These are phyloP conservation scores for Aradus depressus DNA, from an alignment of 2,888 invertebrate genomes.

Conservation along the genomic window DNA sequence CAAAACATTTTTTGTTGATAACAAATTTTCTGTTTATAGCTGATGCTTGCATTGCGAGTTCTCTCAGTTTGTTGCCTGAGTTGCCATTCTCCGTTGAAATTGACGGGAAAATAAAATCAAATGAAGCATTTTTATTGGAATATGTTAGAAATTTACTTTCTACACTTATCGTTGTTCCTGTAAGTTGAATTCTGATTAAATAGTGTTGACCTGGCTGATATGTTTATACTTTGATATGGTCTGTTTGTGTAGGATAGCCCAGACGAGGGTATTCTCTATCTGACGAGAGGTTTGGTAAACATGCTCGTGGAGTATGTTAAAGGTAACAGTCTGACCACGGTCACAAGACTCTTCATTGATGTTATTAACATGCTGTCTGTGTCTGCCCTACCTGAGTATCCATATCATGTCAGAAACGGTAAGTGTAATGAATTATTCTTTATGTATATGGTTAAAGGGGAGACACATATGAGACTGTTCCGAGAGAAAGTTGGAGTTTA, in stretches of 20 bases:
- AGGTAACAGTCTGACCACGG: slow-evolving; percentile 52
- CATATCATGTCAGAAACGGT: slow-evolving; percentile 78
- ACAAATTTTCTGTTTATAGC: slow-evolving; percentile 52
- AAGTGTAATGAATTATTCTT: slow-evolving; percentile 20
- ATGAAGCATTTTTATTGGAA: slow-evolving; percentile 57
- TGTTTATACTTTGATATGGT: slow-evolving; percentile 2
- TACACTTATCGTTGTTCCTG: slow-evolving; percentile 70
- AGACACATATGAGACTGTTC: background rate
- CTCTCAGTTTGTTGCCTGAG: slow-evolving; percentile 67
- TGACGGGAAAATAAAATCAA: slow-evolving; percentile 61
- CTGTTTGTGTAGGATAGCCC: slow-evolving; percentile 61
- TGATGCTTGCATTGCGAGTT: slow-evolving; percentile 87
- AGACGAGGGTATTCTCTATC: slow-evolving; percentile 72
- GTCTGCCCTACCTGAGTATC: slow-evolving; percentile 69
- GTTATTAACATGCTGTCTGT: slow-evolving; percentile 68
- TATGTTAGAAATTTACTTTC: slow-evolving; percentile 70
- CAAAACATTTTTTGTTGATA: slow-evolving; percentile 4
- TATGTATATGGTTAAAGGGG: background rate
- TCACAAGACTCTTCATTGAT: slow-evolving; percentile 58
- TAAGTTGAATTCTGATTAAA: slow-evolving; percentile 35
- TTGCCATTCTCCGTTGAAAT: slow-evolving; percentile 57
- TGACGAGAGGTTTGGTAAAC: slow-evolving; percentile 69
- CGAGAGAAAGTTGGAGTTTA: background rate
- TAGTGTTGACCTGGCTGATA: background rate
- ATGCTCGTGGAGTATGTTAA: slow-evolving; percentile 64